Evolutionary conservation across 2,797 vertebrate species (phyloP), one percentile per base, ranked within the genome.

Genomic region (Orientallactaga sibirica): DNA sequence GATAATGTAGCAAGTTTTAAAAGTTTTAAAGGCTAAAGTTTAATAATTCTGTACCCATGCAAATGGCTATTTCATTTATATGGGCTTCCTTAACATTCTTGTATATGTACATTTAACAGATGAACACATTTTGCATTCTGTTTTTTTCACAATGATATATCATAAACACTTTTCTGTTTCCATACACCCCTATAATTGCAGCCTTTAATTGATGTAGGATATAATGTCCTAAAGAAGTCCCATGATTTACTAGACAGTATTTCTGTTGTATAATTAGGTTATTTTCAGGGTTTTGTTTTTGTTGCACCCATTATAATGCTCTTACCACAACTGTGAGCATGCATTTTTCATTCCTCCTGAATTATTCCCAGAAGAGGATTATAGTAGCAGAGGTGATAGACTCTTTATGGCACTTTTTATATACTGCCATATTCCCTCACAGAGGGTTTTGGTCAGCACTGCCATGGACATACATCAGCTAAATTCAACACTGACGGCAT

Each of bases 111-210:
- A 9, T 87, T 25, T 8, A 74, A 68, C 29, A 43, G 2, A 62
- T 68, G 12, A 84, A 76, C 64, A 6, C 74, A 73, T 80, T 84
- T 86, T 88, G 68, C 8, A 1, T 87, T 90, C 58, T 90, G 68
- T 41, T 70, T 82, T 58, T 82, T 52, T 41, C 86, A 77, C 25
- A n/a, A n/a, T 27, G 4, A 2, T 37, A 3, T 68, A 37, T 86
- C 29, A 48, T 66, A 33, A 83, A 76, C 58, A 24, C 89, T 91
- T 81, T 91, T 92, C 19, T 79, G 55, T 89, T 94, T 92, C 77
- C 61, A 71, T 52, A 33, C 43, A 2, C 15, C 41, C 87, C 61
- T 73, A 0, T 84, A 52, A 86, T 61, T 70, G 9, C 41, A 22
- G 5, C 52, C 58, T 68, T 93, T 88, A 83, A 71, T 33, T 58